These are phyloP conservation scores for Neuroscelio doddi DNA, from an alignment of 2,888 invertebrate species.

Conservation along the genomic window DNA sequence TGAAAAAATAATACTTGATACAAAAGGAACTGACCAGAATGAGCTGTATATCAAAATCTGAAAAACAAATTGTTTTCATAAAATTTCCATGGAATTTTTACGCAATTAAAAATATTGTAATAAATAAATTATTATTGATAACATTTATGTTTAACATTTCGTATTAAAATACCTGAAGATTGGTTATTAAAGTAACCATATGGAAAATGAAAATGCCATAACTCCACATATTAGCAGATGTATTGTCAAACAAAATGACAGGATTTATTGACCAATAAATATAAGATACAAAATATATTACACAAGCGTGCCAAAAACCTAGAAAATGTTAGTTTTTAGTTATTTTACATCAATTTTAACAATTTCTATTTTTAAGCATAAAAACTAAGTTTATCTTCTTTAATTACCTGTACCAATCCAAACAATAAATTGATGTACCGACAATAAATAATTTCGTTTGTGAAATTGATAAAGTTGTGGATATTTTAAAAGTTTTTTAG, in stretches of 20 bases:
- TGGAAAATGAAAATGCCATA: conserved; percentile 63
- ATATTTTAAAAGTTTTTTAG: conserved; percentile 74
- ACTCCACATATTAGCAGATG: conserved; percentile 74
- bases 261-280: conserved; percentile 72
- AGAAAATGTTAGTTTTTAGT: conserved; percentile 50
- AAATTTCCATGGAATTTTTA: too few species aligned
- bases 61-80: conserved; percentile 27
- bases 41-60: conserved; percentile 72
- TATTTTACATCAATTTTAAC: not conserved
- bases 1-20: conserved; percentile 75
- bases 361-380: not conserved
- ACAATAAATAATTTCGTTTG: conserved; percentile 77
- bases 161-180: conserved; percentile 57
- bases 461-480: conserved; percentile 81
- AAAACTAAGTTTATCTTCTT: not conserved
- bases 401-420: conserved; percentile 75
- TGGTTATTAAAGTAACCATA: conserved; percentile 58
- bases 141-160: not conserved
- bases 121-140: not conserved
- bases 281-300: conserved; percentile 77
- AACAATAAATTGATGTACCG: conserved; percentile 76
- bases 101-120: not conserved
- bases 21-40: conserved; percentile 77
- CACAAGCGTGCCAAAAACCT: conserved; percentile 78
- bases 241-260: conserved; percentile 73